Percentiles rank a stretch among this genome's conserved stretches.
phyloP scores from a whole-genome alignment of 2,888 invertebrate species.

The Eutolmus rufibarbis region DNA sequence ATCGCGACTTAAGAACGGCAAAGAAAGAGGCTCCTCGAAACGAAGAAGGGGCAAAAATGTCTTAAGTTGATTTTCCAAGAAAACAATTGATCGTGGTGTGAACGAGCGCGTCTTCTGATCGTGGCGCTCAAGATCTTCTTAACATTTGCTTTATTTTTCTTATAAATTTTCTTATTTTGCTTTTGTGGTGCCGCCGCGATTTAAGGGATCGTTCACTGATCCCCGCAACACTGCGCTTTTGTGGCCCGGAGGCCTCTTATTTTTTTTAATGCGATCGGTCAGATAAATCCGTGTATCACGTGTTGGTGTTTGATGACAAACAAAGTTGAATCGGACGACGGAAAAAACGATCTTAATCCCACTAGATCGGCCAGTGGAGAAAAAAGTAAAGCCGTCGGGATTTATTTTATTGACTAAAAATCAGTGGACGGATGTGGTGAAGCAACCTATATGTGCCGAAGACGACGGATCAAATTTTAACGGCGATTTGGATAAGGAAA shows the following conservation, averaged over 20 bases:
- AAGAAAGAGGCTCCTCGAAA: not conserved
- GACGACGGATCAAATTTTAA: not conserved
- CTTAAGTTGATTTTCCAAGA: not conserved
- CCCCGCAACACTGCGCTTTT: not conserved
- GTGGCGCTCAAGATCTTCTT: not conserved
- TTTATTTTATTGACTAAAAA: constrained; percentile 12
- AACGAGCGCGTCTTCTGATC: not conserved
- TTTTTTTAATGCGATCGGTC: not conserved
- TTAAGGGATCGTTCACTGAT: not conserved
- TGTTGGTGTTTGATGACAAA: constrained; percentile 33
- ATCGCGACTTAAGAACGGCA: not conserved
- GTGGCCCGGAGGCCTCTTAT: not conserved
- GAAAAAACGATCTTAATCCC: no score
- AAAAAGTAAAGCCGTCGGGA: not conserved
- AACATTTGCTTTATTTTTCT: not conserved
- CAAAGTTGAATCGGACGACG: not conserved
- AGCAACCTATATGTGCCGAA: not conserved
- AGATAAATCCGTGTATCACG: not conserved
- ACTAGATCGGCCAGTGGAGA: not conserved
- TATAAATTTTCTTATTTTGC: not conserved
- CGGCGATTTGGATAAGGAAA: not conserved
- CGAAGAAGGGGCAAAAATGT: not conserved
- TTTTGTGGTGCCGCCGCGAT: not conserved
- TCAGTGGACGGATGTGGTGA: not conserved
- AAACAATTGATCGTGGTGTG: not conserved